Conservation (phyloP, 2,888 invertebrate species). For the Caenorhabditis uteleia region DNA sequence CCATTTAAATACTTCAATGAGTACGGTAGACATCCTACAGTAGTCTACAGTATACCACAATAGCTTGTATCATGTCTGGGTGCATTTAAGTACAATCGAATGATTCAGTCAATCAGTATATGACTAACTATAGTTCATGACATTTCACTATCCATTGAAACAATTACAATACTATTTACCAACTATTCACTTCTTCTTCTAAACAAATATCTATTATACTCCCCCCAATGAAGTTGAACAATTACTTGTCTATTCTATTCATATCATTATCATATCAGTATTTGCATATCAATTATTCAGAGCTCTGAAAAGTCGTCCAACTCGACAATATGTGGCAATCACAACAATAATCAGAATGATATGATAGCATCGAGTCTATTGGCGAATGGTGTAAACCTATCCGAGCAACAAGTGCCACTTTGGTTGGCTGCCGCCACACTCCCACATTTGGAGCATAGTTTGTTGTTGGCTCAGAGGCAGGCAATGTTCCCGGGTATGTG, state of each 20-base stretch:
- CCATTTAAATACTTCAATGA: no score
- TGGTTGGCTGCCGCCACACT: constrained; percentile 32
- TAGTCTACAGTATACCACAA: no score
- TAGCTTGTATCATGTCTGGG: no score
- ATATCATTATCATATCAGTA: not conserved
- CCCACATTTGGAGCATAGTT: constrained; percentile 36
- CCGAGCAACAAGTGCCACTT: constrained; percentile 11
- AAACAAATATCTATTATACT: not conserved
- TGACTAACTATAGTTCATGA: no score
- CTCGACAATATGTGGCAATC: no score
- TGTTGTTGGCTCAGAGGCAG: constrained; percentile 41
- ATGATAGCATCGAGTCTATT: not conserved
- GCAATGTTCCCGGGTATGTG: constrained; percentile 52
- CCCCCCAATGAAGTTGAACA: no score
- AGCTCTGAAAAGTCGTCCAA: constrained; percentile 31
- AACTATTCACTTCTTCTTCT: no score
- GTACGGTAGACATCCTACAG: no score
- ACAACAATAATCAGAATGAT: not conserved
- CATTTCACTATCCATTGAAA: no score
- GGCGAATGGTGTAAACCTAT: not conserved
- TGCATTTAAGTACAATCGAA: no score
- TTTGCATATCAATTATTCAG: constrained; percentile 14
- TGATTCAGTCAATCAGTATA: no score
- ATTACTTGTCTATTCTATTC: not conserved
- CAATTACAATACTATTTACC: no score